Conservation (phyloP, 2,888 invertebrate genomes). For the Leucozona laternaria region DNA sequence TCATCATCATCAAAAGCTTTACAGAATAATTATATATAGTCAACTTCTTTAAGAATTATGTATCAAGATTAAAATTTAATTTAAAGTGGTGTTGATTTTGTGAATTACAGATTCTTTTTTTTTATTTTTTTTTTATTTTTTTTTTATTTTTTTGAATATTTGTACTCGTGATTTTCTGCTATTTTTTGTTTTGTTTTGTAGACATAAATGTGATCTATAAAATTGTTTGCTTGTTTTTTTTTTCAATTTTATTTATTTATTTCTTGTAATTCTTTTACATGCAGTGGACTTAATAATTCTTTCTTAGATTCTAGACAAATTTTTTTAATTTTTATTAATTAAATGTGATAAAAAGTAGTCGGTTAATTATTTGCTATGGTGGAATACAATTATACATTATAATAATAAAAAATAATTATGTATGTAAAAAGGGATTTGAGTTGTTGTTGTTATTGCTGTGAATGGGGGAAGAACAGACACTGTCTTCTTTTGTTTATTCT, state of each 20-base stretch:
- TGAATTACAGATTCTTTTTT: constrained; percentile 12
- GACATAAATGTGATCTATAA: constrained; percentile 34
- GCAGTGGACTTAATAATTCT: constrained; percentile 52
- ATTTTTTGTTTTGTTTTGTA: constrained; percentile 37
- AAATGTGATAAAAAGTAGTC: constrained; percentile 62
- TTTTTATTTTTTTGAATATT: constrained; percentile 45
- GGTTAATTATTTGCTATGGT: constrained; percentile 33
- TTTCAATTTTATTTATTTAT: constrained; percentile 24
- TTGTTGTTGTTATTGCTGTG: constrained; percentile 9
- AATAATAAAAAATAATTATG: constrained; percentile 19
- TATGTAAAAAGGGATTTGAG: constrained; percentile 26
- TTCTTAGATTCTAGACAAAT: constrained; percentile 55
- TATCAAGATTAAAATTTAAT: not conserved
- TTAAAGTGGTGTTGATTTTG: constrained; percentile 14
- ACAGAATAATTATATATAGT: constrained; percentile 4
- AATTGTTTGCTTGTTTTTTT: constrained; percentile 16
- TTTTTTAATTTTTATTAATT: constrained; percentile 21
- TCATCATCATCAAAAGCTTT: constrained; percentile 17
- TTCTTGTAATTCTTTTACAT: constrained; percentile 66
- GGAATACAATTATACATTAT: constrained; percentile 31
- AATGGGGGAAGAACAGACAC: constrained; percentile 19
- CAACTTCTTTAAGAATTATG: not conserved
- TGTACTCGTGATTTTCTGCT: constrained; percentile 73
- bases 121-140: not conserved
- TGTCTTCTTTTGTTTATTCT: constrained; percentile 14